These are phyloP conservation scores for Phyto melanocephala DNA, from an alignment of 2,888 invertebrate species.

Conservation along the genomic window DNA sequence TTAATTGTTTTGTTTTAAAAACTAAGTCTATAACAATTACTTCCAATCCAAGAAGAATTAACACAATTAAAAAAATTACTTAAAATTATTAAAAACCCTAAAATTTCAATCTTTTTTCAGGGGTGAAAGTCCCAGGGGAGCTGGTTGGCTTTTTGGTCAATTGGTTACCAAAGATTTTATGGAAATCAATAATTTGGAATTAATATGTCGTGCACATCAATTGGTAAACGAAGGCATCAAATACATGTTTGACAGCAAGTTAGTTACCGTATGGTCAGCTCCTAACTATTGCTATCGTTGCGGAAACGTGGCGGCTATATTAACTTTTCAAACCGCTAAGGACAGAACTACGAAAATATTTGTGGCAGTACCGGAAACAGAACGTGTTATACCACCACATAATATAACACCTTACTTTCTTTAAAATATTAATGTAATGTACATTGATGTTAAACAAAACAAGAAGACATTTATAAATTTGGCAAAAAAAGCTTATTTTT, in stretches of 20 bases:
- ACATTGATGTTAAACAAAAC: not conserved
- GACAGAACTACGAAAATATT: slow-evolving; percentile 92
- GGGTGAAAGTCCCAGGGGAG: slow-evolving; percentile 95
- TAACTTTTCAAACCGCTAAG: slow-evolving; percentile 90
- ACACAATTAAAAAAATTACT: no score
- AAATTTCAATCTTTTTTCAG: no score
- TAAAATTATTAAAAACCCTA: no score
- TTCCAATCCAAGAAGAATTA: no score
- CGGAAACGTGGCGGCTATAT: slow-evolving; percentile 98
- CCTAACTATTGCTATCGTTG: slow-evolving; percentile 99
- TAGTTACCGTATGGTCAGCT: slow-evolving; percentile 99
- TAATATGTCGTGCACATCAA: slow-evolving; percentile 99
- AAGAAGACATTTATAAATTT: slow-evolving; percentile 39
- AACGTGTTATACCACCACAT: slow-evolving; percentile 94
- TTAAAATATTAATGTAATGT: slow-evolving; percentile 76
- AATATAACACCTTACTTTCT: slow-evolving; percentile 98
- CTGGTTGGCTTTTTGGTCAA: slow-evolving; percentile 98
- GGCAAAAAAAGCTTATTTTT: slow-evolving; percentile 36
- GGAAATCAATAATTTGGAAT: slow-evolving; percentile 92
- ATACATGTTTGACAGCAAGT: slow-evolving; percentile 97
- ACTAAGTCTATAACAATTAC: no score
- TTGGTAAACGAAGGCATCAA: slow-evolving; percentile 99
- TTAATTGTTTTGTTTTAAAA: no score
- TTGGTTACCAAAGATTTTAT: slow-evolving; percentile 97
- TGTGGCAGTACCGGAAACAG: slow-evolving; percentile 95